Percentiles rank a stretch among this genome's conserved stretches.
Evolutionary conservation across 2,797 vertebrate species (phyloP).

Genomic region (Prunella strophiata): DNA sequence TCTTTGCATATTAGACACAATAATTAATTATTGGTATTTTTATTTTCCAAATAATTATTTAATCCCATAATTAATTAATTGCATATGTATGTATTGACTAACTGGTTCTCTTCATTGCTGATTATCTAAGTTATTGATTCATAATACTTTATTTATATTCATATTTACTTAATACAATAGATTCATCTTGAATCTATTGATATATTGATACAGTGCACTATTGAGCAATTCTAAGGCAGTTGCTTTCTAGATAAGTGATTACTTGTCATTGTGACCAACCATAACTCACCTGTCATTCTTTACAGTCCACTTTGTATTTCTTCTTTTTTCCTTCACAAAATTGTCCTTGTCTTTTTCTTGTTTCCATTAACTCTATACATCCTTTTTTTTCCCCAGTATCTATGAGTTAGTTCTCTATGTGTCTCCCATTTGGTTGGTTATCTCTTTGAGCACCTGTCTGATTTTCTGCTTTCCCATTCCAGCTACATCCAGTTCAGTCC

Average conservation of each 20-base stretch:
- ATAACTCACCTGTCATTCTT: background rate
- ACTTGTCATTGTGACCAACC: background rate
- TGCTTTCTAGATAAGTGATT: conserved; percentile 16
- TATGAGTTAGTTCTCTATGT: background rate
- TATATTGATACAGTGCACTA: background rate
- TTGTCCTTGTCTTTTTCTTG: background rate
- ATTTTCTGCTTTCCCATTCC: background rate
- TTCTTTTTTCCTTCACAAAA: background rate
- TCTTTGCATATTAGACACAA: background rate
- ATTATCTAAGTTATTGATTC: conserved; percentile 15
- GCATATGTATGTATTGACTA: background rate
- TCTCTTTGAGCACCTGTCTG: background rate
- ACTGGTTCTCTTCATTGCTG: background rate
- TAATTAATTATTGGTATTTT: conserved; percentile 6
- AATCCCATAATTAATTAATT: background rate
- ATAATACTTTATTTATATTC: conserved; percentile 19
- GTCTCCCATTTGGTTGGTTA: background rate
- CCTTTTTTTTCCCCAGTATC: background rate
- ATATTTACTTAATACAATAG: background rate
- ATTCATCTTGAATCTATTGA: background rate
- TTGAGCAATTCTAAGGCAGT: background rate
- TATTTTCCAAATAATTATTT: background rate
- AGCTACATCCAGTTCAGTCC: background rate
- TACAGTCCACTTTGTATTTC: background rate
- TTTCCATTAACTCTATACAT: background rate